These are phyloP conservation scores for Sapajus apella DNA, from an alignment of 2,113 vertebrate species.

Conservation along the genomic window DNA sequence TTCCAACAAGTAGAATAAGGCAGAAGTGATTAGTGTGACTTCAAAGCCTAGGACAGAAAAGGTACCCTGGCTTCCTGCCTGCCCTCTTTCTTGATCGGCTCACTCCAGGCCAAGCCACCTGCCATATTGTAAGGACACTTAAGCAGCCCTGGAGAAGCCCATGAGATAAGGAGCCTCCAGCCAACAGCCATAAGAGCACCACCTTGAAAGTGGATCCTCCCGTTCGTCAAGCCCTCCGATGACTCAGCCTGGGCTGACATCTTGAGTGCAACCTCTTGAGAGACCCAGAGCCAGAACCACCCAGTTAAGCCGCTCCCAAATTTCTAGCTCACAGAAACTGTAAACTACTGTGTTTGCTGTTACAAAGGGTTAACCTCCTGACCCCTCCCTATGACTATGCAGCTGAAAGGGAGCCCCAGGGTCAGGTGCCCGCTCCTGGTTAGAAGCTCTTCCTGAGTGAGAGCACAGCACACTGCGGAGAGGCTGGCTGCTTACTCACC, in stretches of 20 bases:
- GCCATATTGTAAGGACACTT: background rate
- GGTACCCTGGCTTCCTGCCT: background rate
- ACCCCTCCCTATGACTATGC: background rate
- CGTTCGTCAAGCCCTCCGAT: background rate
- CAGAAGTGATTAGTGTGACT: background rate
- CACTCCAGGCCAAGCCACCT: background rate
- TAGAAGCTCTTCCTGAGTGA: background rate
- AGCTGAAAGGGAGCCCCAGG: constrained; percentile 55
- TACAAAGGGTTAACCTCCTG: background rate
- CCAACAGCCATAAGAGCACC: background rate
- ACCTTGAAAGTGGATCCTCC: background rate
- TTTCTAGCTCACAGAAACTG: background rate
- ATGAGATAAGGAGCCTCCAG: background rate
- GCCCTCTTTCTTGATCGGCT: background rate
- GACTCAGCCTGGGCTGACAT: background rate
- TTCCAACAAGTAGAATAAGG: background rate
- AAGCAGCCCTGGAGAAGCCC: background rate
- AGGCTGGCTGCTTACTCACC: constrained; percentile 82
- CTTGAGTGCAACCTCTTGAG: background rate
- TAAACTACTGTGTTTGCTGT: background rate
- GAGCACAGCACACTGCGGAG: background rate
- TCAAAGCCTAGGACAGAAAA: background rate
- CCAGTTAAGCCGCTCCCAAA: background rate
- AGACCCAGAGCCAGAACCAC: background rate
- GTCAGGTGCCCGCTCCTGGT: background rate